Conservation (phyloP, 1,140 invertebrate genomes). For the Limonius californicus region DNA sequence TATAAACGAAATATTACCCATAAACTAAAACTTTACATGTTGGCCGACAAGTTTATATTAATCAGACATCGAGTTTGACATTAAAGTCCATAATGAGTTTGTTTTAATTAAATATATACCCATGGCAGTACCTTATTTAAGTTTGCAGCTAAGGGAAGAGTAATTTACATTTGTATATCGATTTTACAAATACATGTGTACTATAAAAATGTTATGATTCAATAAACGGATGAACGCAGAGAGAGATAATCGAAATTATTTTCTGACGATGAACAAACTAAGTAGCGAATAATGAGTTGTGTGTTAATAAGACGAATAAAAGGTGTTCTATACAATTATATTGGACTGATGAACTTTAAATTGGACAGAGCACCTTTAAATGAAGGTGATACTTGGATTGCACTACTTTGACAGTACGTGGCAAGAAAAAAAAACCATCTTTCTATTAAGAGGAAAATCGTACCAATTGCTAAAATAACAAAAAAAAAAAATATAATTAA, state of each 20-base stretch:
- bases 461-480: neutral
- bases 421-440: too few relatives aligned
- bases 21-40: conserved; percentile 16
- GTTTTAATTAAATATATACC: conserved; percentile 15
- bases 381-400: conserved; percentile 1
- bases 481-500: neutral
- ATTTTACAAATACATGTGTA: conserved; percentile 12
- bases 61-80: conserved; percentile 15
- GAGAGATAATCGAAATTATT: conserved; percentile 1
- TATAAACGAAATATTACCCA: conserved; percentile 17
- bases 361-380: conserved; percentile 14
- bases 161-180: conserved; percentile 16
- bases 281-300: conserved; percentile 2
- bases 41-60: conserved; percentile 15
- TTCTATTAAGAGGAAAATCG: neutral
- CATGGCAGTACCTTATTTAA: conserved; percentile 17
- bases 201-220: conserved; percentile 9
- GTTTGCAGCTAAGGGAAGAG: conserved; percentile 15
- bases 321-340: conserved; percentile 13
- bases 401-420: neutral
- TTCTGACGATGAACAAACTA: neutral
- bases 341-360: conserved; percentile 4
- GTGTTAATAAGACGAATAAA: neutral
- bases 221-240: conserved; percentile 3
- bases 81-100: conserved; percentile 18